phyloP scores from a whole-genome alignment of 2,113 vertebrate species.

The Scomber japonicus region DNA sequence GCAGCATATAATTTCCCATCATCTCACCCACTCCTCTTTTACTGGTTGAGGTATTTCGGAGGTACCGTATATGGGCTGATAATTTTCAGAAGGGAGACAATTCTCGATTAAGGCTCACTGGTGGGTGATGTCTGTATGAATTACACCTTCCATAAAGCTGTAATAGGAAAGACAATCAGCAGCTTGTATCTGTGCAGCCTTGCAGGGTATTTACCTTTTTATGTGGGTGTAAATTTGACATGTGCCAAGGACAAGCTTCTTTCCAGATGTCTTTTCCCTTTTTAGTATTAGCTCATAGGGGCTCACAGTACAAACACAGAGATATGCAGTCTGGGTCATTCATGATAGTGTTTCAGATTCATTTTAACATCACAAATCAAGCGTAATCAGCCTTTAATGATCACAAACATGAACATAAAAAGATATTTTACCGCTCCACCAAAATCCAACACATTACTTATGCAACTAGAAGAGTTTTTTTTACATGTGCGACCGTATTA shows the following conservation, averaged over 20 bases:
- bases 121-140: slow-evolving; percentile 72
- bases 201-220: slow-evolving; percentile 83
- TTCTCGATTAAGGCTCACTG: slow-evolving; percentile 58
- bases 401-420: background rate
- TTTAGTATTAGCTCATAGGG: slow-evolving; percentile 32
- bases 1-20: slow-evolving; percentile 36
- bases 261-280: slow-evolving; percentile 31
- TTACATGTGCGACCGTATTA: background rate
- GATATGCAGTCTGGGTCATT: background rate
- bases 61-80: slow-evolving; percentile 56
- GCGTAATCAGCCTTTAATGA: background rate
- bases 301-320: slow-evolving; percentile 7
- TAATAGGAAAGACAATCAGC: slow-evolving; percentile 85
- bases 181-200: slow-evolving; percentile 82
- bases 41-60: slow-evolving; percentile 47
- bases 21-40: slow-evolving; percentile 42
- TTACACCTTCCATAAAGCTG: slow-evolving; percentile 83
- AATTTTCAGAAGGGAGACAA: slow-evolving; percentile 50
- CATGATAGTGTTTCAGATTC: background rate
- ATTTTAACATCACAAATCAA: background rate
- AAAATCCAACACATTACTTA: background rate
- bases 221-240: slow-evolving; percentile 82
- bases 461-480: background rate
- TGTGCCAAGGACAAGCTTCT: slow-evolving; percentile 74
- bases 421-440: background rate